Evolutionary conservation across 2,797 vertebrate genomes (phyloP), one percentile per base, ranked within the genome.

Genomic region (Malacoctenus gilli): DNA sequence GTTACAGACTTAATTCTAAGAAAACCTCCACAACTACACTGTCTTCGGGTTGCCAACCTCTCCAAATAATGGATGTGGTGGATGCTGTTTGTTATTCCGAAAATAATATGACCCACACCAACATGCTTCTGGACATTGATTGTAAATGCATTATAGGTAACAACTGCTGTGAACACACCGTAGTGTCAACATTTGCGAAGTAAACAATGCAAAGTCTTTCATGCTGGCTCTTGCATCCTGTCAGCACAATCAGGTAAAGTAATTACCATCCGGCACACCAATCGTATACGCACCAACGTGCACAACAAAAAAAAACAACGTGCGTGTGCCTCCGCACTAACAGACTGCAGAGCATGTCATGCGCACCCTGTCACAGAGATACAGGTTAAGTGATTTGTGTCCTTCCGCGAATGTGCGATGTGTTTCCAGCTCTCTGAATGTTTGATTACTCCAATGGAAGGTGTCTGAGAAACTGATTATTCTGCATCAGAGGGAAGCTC

Each of bases 391-490:
- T 59, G 64, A 69, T 71, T 76, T 72, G 72, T 80, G 63, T 84
- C 79, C 62, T 63, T 70, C 49, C 59, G 60, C 46, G 58, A 71
- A 46, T 54, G 39, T 69, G 58, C 43, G 69, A 46, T 54, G 39
- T 69, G 58, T 41, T 63, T 43, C 70, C 59, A 68, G 56, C 66
- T 71, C 70, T 73, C 71, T 82, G 71, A 78, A 61, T 78, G 75
- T 82, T 80, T 79, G 77, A 83, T 82, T 79, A 72, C 68, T 62
- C 60, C 57, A 54, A 72, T 66, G 56, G 52, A 81, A 82, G 68
- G 61, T 66, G 77, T 82, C 79, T 73, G 78, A 69, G 82, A 69
- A 79, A 74, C 57, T 83, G 76, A 87, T 79, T 82, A 80, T 80
- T 72, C 69, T 23, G 71, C 79, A 73, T 84, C 79, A 73, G 57